Conservation (phyloP, 2,888 invertebrate species). For the Cataglyphis altisquamis region DNA sequence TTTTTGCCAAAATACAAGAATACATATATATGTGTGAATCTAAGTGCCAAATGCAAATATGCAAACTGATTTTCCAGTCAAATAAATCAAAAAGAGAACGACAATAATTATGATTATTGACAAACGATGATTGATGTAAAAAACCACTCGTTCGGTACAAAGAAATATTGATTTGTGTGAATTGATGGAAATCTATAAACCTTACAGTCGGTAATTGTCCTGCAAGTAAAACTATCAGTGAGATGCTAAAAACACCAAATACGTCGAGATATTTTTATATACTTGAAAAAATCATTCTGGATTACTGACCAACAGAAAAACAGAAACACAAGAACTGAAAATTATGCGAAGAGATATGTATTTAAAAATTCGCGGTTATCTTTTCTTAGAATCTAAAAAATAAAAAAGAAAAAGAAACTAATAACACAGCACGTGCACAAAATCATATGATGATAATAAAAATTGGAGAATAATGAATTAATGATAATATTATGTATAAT, state of each 20-base stretch:
- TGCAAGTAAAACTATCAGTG: neutral
- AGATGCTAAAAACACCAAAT: neutral
- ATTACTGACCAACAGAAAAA: conserved; percentile 35
- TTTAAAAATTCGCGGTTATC: neutral
- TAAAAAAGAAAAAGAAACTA: neutral
- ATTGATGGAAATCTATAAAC: neutral
- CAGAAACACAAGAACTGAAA: neutral
- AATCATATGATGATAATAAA: neutral
- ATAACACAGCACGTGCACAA: neutral
- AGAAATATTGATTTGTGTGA: conserved; percentile 6
- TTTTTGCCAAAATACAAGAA: neutral
- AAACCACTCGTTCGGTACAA: conserved; percentile 33
- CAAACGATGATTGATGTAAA: conserved; percentile 15
- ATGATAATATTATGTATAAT: neutral
- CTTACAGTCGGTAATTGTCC: conserved; percentile 40
- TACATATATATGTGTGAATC: neutral
- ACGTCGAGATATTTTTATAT: neutral
- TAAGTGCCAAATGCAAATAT: neutral
- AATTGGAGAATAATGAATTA: neutral
- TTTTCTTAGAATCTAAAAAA: no score
- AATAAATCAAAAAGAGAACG: neutral
- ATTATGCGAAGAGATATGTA: neutral
- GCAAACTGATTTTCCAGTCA: neutral
- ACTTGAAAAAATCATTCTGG: conserved; percentile 22
- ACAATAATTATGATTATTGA: conserved; percentile 20